Base-by-base conservation (phyloP, 2,888 invertebrate genomes). In the Sepiola atlantica region DNA sequence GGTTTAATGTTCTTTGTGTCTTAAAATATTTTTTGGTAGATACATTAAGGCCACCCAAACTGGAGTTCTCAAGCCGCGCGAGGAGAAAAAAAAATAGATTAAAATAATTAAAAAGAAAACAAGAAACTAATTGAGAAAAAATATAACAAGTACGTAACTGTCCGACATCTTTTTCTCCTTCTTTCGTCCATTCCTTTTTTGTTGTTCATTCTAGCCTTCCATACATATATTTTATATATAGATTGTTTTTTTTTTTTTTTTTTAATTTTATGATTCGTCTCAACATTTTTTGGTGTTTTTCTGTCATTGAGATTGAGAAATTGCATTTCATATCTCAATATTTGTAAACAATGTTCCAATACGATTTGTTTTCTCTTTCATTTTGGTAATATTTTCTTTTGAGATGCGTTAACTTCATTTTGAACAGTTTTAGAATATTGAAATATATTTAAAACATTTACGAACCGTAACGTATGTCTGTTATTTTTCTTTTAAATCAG, bases 111-210 rank as follows among this genome's bases (percentile, higher is more conserved):
- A 92, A 35, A 92, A 45, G n/a, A 54, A 54, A 55, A 28, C 35
- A 92, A 45, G n/a, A 54, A 54, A 55, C 24, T 92, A 92, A 92
- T 45, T 18, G 21, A 92, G 55, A 92, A 92, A 92, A 92, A 55
- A 92, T 45, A 92, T 54, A 92, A 54, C 92, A 54, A 92, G 35
- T 92, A 35, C 14, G 28, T 55, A 92, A 55, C 45, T 54, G 55
- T 54, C 92, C 92, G 28, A 35, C 20, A 55, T 35, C 16, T 45
- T 54, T 92, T 92, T 77, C n/a, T 77, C n/a, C 77, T 77, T 77
- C 77, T 32, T 32, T 77, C 77, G 21, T 32, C n/a, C 16, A n/a
- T 32, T n/a, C 10, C 14, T 77, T 77, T 18, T 0, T 77, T 77
- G 3, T 77, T 14, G n/a, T 77, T 77, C 77, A 77, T 77, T 77